Base-by-base conservation (phyloP, 2,113 vertebrate genomes). In the Synodontis membranacea region DNA sequence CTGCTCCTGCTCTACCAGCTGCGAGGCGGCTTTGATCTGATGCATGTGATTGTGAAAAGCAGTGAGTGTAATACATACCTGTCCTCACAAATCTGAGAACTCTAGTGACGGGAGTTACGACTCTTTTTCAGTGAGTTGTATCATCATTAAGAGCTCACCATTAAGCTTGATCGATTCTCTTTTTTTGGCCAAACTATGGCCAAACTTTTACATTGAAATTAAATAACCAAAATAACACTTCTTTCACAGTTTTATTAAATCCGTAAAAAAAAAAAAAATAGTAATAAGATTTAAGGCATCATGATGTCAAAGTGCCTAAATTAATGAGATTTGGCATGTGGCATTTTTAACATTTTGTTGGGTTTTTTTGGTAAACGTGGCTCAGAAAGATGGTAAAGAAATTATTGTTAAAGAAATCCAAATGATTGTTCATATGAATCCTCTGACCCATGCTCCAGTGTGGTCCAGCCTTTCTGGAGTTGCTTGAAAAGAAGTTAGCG, bases 21-120 rank as follows among this genome's bases (percentile, higher is more conserved):
- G 92, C 90, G 89, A 86, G 42, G 31, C 81, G 84, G 68, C 91
- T 93, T 91, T 94, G 91, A 94, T 94, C 88, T 87, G 62, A 64
- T 21, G 62, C 74, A 86, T 91, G 68, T 56, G 10, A 82, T 89
- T 84, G 25, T 81, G 66, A 80, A 56, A 74, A 64, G 56, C 39
- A 31, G 15, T 42, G 88, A 91, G 86, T 87, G 81, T 52, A 56
- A 89, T 64, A 87, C 92, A 94, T 94, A 93, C 91, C 87, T 92
- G 90, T 91, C 87, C 85, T 88, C 89, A 89, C 19, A 72, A 72
- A 72, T 89, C 88, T 15, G 28, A 8, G 1, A 5, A 76, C 11
- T 44, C 11, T 44, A 44, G 39, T 44, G 23, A 74, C 46, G 3
- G 21, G 72, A 70, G 46, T n/a, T 75, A 7, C n/a, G 11, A 75